Percentiles rank a stretch among this genome's conserved stretches.
Evolutionary conservation across 2,113 vertebrate species (phyloP).

Genomic region (Uropsilus gracilis): DNA sequence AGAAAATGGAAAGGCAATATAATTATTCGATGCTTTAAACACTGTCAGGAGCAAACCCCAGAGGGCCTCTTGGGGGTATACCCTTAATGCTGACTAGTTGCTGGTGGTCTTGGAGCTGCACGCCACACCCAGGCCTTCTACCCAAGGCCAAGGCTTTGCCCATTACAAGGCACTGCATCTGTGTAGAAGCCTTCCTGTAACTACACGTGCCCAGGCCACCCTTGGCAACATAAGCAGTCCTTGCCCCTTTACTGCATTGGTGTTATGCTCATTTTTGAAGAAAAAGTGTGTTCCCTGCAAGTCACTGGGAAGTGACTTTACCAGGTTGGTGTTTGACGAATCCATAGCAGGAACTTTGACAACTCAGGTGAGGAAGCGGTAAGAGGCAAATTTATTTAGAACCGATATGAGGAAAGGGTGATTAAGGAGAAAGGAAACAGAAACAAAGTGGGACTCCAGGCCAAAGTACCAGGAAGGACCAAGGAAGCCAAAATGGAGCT

Average conservation of each 20-base stretch:
- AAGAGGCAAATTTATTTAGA: too few species aligned
- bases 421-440: too few species aligned
- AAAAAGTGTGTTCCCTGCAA: not conserved
- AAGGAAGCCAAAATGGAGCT: too few species aligned
- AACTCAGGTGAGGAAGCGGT: too few species aligned
- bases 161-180: not conserved
- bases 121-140: not conserved
- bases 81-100: not conserved
- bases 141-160: accelerated
- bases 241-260: not conserved
- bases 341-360: too few species aligned
- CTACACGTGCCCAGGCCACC: not conserved
- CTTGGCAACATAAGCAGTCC: not conserved
- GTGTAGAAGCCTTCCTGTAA: not conserved
- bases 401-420: too few species aligned
- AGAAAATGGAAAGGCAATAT: not conserved
- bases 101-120: too few species aligned
- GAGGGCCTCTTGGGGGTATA: too few species aligned
- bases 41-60: not conserved
- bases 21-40: not conserved
- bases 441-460: too few species aligned
- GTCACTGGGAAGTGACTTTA: too few species aligned
- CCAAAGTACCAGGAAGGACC: too few species aligned
- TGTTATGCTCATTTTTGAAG: not conserved
- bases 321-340: too few species aligned